phyloP scores from a whole-genome alignment of 92 coral and sea anemone genomes.

The Paramuricea clavata region DNA sequence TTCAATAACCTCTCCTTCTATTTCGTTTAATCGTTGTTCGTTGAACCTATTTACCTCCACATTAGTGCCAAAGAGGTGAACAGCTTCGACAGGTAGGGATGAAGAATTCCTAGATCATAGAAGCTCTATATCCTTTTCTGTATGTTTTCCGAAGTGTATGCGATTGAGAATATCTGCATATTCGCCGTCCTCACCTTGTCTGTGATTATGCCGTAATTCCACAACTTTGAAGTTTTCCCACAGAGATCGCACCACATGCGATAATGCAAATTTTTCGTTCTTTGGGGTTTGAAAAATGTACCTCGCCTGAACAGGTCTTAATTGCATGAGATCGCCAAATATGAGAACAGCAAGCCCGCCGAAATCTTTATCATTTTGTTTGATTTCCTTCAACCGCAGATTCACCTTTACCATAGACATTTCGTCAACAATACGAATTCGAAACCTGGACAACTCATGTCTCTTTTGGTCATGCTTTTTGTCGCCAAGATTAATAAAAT shows the following conservation, averaged over 20 bases:
- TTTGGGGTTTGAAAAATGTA: no score
- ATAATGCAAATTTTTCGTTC: slow-evolving; percentile 25
- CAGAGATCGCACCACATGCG: slow-evolving; percentile 41
- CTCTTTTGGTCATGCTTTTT: slow-evolving; percentile 26
- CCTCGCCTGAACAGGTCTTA: no score
- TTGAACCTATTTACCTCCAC: slow-evolving; percentile 9
- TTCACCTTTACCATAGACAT: slow-evolving; percentile 28
- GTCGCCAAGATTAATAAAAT: slow-evolving; percentile 34
- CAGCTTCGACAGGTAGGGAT: slow-evolving; percentile 38
- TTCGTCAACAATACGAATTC: slow-evolving; percentile 17
- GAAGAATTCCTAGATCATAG: slow-evolving; percentile 23
- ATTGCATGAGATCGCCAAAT: no score
- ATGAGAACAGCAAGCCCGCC: no score
- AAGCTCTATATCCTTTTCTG: slow-evolving; percentile 36
- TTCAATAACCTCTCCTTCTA: slow-evolving; percentile 19
- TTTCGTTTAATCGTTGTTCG: slow-evolving; percentile 20
- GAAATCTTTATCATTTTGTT: slow-evolving; percentile 19
- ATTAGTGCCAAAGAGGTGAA: slow-evolving; percentile 23
- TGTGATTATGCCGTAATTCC: slow-evolving; percentile 28
- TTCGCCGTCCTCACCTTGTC: slow-evolving; percentile 45
- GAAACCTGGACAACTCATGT: slow-evolving; percentile 10
- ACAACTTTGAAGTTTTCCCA: slow-evolving; percentile 21
- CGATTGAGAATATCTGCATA: slow-evolving; percentile 37
- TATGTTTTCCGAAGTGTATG: slow-evolving; percentile 27
- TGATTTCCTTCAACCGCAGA: slow-evolving; percentile 12